Evolutionary conservation across 2,888 invertebrate species (phyloP).

Genomic region (Trissolcus japonicus): DNA sequence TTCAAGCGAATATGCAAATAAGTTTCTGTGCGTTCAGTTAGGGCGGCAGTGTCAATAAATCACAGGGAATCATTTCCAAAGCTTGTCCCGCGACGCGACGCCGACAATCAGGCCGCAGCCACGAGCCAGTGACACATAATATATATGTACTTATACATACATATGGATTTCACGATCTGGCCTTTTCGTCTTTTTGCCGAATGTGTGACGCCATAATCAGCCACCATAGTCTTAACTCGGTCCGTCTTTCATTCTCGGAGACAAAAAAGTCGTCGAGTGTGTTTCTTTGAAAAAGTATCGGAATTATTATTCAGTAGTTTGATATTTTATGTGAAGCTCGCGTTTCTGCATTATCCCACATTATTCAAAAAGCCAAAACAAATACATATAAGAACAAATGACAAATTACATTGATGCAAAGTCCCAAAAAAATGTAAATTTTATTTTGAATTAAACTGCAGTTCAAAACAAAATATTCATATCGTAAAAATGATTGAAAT

Average conservation of each 20-base stretch:
- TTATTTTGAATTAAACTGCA: not conserved
- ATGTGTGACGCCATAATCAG: slow-evolving; percentile 32
- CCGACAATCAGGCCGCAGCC: slow-evolving; percentile 58
- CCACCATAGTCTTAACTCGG: slow-evolving; percentile 11
- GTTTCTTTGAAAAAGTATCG: too few species aligned
- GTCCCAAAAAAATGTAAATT: too few species aligned
- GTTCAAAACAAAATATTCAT: not conserved
- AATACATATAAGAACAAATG: too few species aligned
- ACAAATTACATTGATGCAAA: not conserved
- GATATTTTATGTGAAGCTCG: not conserved
- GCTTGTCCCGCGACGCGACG: slow-evolving; percentile 60
- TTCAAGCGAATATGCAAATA: slow-evolving; percentile 65
- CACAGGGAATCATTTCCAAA: slow-evolving; percentile 67
- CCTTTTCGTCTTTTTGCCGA: slow-evolving; percentile 27
- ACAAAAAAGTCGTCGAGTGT: not conserved
- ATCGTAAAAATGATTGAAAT: not conserved
- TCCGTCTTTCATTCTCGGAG: not conserved
- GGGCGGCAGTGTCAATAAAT: slow-evolving; percentile 68
- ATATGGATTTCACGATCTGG: slow-evolving; percentile 38
- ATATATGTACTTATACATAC: slow-evolving; percentile 46
- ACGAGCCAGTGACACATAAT: slow-evolving; percentile 59
- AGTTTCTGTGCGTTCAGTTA: slow-evolving; percentile 57
- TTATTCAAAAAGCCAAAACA: not conserved
- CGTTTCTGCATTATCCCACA: not conserved
- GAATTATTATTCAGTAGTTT: not conserved